A percentile compares a stretch with the other conserved stretches of the same genome.
Conservation (phyloP, 2,113 vertebrate genomes). For the Boulengeromyrus knoepffleri region DNA sequence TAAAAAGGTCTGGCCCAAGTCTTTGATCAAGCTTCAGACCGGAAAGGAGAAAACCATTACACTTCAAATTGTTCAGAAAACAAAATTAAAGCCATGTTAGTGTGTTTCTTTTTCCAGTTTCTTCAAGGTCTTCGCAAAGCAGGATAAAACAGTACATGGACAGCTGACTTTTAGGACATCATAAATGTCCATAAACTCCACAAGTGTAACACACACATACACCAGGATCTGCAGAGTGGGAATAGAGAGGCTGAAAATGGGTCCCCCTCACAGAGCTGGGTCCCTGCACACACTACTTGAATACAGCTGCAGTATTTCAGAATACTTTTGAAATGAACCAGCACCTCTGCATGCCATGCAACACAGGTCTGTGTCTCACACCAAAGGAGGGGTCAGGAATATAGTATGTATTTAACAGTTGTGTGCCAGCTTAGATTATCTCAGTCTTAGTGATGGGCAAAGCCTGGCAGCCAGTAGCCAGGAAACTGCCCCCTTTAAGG, state of each 20-base stretch:
- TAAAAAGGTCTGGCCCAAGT: background rate
- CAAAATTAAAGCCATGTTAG: slow-evolving; percentile 17
- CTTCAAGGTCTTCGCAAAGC: slow-evolving; percentile 33
- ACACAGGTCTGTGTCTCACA: slow-evolving; percentile 33
- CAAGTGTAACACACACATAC: slow-evolving; percentile 12
- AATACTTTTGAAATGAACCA: slow-evolving; percentile 32
- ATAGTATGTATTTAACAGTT: slow-evolving; percentile 14
- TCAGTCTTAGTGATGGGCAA: slow-evolving; percentile 50
- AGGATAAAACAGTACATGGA: slow-evolving; percentile 26
- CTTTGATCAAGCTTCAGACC: background rate
- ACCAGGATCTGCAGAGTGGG: background rate
- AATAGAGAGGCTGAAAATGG: background rate
- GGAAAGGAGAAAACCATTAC: background rate
- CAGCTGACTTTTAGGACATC: background rate
- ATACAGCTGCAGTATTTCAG: slow-evolving; percentile 7
- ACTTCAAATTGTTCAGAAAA: background rate
- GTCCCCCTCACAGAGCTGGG: background rate
- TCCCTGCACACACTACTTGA: background rate
- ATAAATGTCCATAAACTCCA: no score
- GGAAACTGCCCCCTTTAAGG: slow-evolving; percentile 37
- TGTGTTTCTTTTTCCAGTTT: slow-evolving; percentile 16
- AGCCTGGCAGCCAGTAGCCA: slow-evolving; percentile 50
- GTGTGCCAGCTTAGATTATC: slow-evolving; percentile 42
- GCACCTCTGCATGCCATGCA: slow-evolving; percentile 26
- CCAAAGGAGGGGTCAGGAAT: background rate